Percentiles rank a stretch among this genome's conserved stretches.
Conservation (phyloP, 2,888 invertebrate species). For the Oligia fasciuncula region DNA sequence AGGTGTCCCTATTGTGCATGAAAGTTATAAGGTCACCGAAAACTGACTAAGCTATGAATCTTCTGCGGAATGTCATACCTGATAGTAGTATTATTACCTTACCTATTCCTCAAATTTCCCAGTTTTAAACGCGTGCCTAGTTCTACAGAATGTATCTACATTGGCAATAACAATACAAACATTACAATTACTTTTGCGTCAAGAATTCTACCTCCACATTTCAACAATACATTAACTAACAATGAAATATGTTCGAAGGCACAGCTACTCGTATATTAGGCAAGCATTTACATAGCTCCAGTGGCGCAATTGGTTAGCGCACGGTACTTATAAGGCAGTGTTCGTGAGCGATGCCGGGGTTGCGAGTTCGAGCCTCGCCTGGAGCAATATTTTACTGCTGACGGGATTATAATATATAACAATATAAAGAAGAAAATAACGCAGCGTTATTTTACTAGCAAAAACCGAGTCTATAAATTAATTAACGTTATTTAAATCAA, state of each 20-base stretch:
- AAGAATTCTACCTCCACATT: neutral
- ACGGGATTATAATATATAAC: neutral
- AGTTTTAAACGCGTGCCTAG: neutral
- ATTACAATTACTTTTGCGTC: neutral
- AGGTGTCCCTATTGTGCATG: neutral
- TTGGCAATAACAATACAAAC: neutral
- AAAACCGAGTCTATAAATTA: too few species aligned
- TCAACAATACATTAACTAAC: slow-evolving; percentile 1
- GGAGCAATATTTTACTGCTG: slow-evolving; percentile 55
- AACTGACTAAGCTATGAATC: neutral
- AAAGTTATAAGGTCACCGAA: neutral
- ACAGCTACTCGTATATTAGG: neutral
- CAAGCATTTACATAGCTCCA: slow-evolving; percentile 91
- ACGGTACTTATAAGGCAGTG: slow-evolving; percentile 95
- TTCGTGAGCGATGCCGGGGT: slow-evolving; percentile 60
- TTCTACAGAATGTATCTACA: neutral
- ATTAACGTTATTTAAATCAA: too few species aligned
- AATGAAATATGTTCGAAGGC: slow-evolving; percentile 3
- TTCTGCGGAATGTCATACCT: neutral
- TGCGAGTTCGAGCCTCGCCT: slow-evolving; percentile 67
- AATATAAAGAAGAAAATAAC: neutral
- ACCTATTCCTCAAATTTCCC: too few species aligned
- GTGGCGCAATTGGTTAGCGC: slow-evolving; percentile 99
- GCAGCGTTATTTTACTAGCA: neutral
- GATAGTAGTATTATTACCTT: too few species aligned